A percentile compares a stretch with the other conserved stretches of the same genome.
Evolutionary conservation across 2,888 invertebrate species (phyloP).

Genomic region (Oegoconia quadripuncta): DNA sequence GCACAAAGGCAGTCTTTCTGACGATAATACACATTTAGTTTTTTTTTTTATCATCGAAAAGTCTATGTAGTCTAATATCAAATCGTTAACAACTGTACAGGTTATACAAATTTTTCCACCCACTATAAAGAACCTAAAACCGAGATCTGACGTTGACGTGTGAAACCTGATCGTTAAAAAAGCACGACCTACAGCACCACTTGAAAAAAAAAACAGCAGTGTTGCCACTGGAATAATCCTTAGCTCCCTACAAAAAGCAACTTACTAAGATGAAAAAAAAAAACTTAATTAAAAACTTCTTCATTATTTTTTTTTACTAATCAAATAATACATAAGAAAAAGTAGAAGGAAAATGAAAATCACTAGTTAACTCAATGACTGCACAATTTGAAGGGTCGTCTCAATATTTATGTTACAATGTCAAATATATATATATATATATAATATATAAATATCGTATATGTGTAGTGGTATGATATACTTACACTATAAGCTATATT

Average conservation of each 20-base stretch:
- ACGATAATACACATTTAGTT: conserved; percentile 24
- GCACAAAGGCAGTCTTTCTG: conserved; percentile 30
- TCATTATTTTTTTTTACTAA: conserved; percentile 4
- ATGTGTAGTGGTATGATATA: conserved; percentile 16
- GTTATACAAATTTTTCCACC: neutral
- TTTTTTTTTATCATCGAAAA: conserved; percentile 8
- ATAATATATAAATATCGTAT: conserved; percentile 16
- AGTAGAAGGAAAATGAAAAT: conserved; percentile 12
- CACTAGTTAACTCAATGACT: conserved; percentile 17
- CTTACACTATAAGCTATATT: conserved; percentile 36
- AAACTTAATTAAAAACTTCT: conserved; percentile 9
- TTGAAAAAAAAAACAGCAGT: conserved; percentile 5
- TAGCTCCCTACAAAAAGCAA: conserved; percentile 12
- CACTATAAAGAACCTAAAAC: conserved; percentile 1
- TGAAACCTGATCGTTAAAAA: neutral
- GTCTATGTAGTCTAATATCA: conserved; percentile 28
- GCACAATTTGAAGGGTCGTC: conserved; percentile 19
- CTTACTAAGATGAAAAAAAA: conserved; percentile 22
- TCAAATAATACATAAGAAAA: neutral
- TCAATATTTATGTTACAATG: conserved; percentile 31
- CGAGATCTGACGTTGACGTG: conserved; percentile 5
- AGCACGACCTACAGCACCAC: conserved; percentile 1
- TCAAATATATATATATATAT: conserved; percentile 33
- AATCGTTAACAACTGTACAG: conserved; percentile 39
- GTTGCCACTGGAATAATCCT: conserved; percentile 18